Evolutionary conservation across 2,113 vertebrate species (phyloP).

Genomic region (Globicephala melas): DNA sequence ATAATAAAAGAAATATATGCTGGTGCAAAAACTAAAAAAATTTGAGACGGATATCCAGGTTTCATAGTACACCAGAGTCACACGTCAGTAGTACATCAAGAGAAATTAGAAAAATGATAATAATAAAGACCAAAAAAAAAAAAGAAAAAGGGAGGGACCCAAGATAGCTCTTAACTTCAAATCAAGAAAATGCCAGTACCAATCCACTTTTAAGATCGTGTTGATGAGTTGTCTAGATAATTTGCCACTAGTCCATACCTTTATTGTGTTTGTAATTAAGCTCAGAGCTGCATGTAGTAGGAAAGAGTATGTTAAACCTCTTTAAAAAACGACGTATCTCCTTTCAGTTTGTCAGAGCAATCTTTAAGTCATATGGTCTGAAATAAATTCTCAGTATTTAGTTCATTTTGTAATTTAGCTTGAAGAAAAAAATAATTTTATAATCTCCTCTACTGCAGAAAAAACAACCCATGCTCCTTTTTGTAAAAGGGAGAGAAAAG

Average conservation of each 20-base stretch:
- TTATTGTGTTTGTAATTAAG: not conserved
- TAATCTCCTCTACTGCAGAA: not conserved
- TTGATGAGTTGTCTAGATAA: slow-evolving; percentile 14
- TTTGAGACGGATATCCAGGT: not conserved
- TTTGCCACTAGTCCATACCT: not conserved
- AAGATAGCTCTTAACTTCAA: slow-evolving; percentile 24
- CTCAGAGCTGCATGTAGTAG: no score
- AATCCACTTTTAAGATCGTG: not conserved
- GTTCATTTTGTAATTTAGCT: not conserved
- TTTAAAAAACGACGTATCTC: not conserved
- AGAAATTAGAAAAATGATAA: not conserved
- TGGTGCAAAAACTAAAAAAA: not conserved
- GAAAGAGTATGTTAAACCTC: no score
- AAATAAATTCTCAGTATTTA: not conserved
- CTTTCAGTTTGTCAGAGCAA: not conserved
- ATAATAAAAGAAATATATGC: not conserved
- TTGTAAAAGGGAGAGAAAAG: not conserved
- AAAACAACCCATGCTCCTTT: not conserved
- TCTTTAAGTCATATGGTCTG: not conserved
- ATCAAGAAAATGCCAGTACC: slow-evolving; percentile 1
- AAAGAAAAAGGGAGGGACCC: not conserved
- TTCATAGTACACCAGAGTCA: not conserved
- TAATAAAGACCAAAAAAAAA: not conserved
- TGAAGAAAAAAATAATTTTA: not conserved
- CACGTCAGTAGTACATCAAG: not conserved